Evolutionary conservation across 2,888 invertebrate genomes (phyloP), one percentile per base, ranked within the genome.

Genomic region (Formica aserva): DNA sequence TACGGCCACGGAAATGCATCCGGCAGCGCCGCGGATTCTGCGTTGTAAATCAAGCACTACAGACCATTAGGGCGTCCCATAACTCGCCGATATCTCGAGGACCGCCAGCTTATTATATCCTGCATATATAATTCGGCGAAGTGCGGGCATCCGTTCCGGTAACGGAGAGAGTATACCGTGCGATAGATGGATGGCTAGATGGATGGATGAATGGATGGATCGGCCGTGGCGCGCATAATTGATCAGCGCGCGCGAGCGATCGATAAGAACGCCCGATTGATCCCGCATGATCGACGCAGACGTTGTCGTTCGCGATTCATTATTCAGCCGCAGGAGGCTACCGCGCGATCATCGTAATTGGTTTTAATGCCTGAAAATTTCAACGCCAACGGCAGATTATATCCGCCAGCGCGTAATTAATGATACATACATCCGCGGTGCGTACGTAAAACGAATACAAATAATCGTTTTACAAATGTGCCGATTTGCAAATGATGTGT

Each of bases 41-140:
- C 88, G 90, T 89, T 91, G 92, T 94, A 94, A 94, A 94, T 94
- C 94, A 94, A 94, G 93, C 92, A 90, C 92, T 92, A 92, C 91
- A 92, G 92, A 92, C 93, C 94, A 94, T 94, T 94, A 94, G 93
- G 92, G 90, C 91, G 90, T 90, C 91, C 71, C 94, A 94, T 94
- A 94, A 94, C 93, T 94, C 93, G 94, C 93, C 94, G 94, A 94
- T 94, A 94, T 94, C 94, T 93, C 94, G 94, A 93, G 93, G 92
- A 93, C 93, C 93, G 92, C 91, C 92, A 92, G 94, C 94, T 94
- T 94, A 94, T 94, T 94, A 94, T 94, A 94, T 92, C 93, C 93
- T 91, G 94, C 94, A 93, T 94, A 92, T 93, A 93, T 94, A 93
- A 94, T 94, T 94, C 92, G 88, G 87, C 87, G 90, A 87, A 87